phyloP scores from a whole-genome alignment of 2,888 invertebrate species.

The Leptinotarsa peninsularis region DNA sequence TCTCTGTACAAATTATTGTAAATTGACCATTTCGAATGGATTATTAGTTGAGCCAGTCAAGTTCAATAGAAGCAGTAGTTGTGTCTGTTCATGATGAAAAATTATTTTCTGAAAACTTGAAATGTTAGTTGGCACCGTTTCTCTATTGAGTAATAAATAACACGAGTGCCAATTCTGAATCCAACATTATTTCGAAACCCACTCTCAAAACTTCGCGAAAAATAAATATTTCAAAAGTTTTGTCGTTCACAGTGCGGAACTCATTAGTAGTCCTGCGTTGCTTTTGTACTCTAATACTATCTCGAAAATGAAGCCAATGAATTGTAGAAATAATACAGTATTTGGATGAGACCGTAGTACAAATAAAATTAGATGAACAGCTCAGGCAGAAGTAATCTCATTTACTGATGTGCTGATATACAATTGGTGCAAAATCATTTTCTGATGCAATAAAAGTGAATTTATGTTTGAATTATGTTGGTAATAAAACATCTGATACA shows the following conservation, averaged over 20 bases:
- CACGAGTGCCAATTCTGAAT: slow-evolving; percentile 10
- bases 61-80: too few relatives aligned
- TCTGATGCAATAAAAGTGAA: too few relatives aligned
- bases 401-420: too few relatives aligned
- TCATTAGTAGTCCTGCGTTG: not conserved
- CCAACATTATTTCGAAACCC: slow-evolving; percentile 7
- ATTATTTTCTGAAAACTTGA: not conserved
- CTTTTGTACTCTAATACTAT: not conserved
- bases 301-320: not conserved
- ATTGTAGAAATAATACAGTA: not conserved
- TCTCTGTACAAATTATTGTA: too few relatives aligned
- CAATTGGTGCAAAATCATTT: too few relatives aligned
- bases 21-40: too few relatives aligned
- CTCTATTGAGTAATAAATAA: slow-evolving; percentile 7
- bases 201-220: not conserved
- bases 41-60: too few relatives aligned
- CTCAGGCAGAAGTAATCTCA: too few relatives aligned
- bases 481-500: too few relatives aligned
- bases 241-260: not conserved
- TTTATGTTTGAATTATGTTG: too few relatives aligned
- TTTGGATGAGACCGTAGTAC: not conserved
- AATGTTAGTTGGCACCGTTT: slow-evolving; percentile 5
- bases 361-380: not conserved
- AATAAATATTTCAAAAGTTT: slow-evolving; percentile 7
- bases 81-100: not conserved